A percentile compares a stretch with the other conserved stretches of the same genome.
Conservation (phyloP, 2,888 invertebrate species). For the Tholera decimalis region DNA sequence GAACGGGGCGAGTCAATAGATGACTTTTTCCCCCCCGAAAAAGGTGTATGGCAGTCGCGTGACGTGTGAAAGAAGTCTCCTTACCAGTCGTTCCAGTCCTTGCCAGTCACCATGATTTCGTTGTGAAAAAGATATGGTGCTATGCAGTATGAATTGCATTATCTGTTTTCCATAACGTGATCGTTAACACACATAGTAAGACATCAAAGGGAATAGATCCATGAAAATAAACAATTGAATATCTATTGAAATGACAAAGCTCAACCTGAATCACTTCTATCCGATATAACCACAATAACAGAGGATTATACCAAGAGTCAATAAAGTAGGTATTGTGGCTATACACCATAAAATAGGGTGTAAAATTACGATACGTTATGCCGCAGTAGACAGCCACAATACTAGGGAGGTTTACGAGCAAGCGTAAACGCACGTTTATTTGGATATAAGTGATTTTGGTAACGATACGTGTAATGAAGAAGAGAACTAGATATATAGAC, state of each 20-base stretch:
- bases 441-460: slow-evolving; percentile 31
- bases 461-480: slow-evolving; percentile 8
- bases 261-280: slow-evolving; percentile 14
- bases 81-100: no score
- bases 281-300: slow-evolving; percentile 32
- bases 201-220: no score
- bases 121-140: no score
- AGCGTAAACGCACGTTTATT: slow-evolving; percentile 22
- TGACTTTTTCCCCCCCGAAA: no score
- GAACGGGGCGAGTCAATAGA: no score
- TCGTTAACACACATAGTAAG: no score
- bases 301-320: slow-evolving; percentile 19
- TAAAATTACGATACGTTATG: slow-evolving; percentile 41
- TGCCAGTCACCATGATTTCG: no score
- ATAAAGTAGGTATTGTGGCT: slow-evolving; percentile 50
- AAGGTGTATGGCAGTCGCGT: no score
- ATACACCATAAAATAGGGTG: slow-evolving; percentile 46
- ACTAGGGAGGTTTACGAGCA: slow-evolving; percentile 46
- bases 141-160: no score
- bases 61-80: no score
- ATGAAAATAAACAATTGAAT: not conserved
- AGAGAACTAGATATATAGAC: not conserved
- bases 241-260: slow-evolving; percentile 10
- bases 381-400: slow-evolving; percentile 42
- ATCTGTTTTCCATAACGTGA: no score